Evolutionary conservation across 2,888 invertebrate genomes (phyloP), one percentile per base, ranked within the genome.

Genomic region (Operophtera brumata): DNA sequence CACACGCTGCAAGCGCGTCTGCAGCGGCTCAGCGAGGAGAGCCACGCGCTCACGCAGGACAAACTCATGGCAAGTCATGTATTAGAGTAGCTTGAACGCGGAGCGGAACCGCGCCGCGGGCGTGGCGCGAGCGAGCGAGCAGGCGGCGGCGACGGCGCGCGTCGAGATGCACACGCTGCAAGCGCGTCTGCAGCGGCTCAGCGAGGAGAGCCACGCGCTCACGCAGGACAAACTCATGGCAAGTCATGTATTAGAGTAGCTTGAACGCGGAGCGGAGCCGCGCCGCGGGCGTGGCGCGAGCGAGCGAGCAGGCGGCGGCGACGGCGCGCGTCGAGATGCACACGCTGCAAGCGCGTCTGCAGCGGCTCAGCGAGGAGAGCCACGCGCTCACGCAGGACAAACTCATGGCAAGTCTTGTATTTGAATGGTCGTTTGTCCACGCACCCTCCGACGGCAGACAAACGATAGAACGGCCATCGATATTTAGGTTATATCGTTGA

Each of bases 211-310:
- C 71, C 92, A 91, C 66, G 86, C 91, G 53, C 89, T 93, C 51
- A 83, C 91, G 41, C 91, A 93, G 69, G 93, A 94, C 54, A 88
- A 93, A 34, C 92, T 92, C 61, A 89, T 93, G 77, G 91, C 20
- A 26, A 20, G 10, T 11, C 13, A 4, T 20, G 20, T 20, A 4
- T 3, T 20, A 6, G 63, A 89, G 89, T 20, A 94, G 93, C 63
- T 83, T 95, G 70, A 93, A 93, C 67, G 82, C 92, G 2, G 96
- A 96, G 76, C 92, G 93, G n/a, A 83, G 91, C 0, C 92, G 93
- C 53, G 85, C 91, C 36, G 92, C 93, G 64, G 93, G 93, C 60
- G 86, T 57, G 36, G 75, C 91, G 64, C 88, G 91, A 39, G 88
- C 92, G 11, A 94, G 47, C 74, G 91, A 74, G 48, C 60, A 91